Base-by-base conservation (phyloP, 2,888 invertebrate genomes). In the Drosophila testacea region DNA sequence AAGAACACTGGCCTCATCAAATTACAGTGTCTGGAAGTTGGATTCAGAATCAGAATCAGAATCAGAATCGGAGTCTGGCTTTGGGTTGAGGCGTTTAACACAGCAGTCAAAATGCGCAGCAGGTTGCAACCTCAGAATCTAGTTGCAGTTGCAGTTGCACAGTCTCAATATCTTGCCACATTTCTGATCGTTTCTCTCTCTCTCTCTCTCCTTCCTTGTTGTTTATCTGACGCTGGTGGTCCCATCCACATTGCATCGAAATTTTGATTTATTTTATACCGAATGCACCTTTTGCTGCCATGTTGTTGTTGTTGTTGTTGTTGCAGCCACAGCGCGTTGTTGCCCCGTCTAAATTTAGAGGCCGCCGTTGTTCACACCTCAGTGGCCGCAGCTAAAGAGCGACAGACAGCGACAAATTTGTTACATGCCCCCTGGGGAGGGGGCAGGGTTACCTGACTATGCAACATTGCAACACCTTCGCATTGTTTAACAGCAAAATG, bases 401-500 rank as follows among this genome's bases (percentile, higher is more conserved):
- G 60, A 78, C 78, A 71, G 81, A 81, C 81, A 81, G 75, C 83
- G 88, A 82, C 82, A 82, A 82, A 82, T 82, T 88, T 51, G 88
- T 88, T 82, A 85, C 88, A 82, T 66, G 76, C 65, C 42, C 57
- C 52, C 38, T 52, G 36, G 52, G 11, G 56, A 27, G 61, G 39
- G 50, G 52, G 39, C 62, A 22, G 30, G 16, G 39, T 28, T 44
- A 39, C 52, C 52, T 44, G 32, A 56, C 56, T 51, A 5, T 57
- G 52, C 47, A 7, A 9, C 42, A 27, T 51, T 56, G 44, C 56
- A 27, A 30, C 57, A 48, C 79, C 72, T 71, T 75, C 54, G 70
- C 79, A 73, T 89, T 89, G 87, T 81, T 86, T 63, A 83, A 87
- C 87, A 87, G 68, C 83, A 73, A 81, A 87, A 87, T 71, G 81